phyloP scores from a whole-genome alignment of 2,113 vertebrate species.

The Myrmecobius fasciatus region DNA sequence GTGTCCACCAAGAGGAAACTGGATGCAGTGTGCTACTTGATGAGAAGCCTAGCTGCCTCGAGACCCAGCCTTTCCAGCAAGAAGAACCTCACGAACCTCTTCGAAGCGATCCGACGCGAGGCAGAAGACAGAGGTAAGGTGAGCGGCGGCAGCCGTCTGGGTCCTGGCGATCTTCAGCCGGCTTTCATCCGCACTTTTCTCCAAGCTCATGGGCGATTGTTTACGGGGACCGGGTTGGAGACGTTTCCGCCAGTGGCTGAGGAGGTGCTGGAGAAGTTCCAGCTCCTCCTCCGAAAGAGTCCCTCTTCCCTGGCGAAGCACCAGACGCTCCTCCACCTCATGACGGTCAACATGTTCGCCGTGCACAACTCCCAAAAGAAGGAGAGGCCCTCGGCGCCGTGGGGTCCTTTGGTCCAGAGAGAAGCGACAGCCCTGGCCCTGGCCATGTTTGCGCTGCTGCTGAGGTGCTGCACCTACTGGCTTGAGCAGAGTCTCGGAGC shows the following conservation, averaged over 20 bases:
- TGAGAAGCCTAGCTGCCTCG: background rate
- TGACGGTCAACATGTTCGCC: background rate
- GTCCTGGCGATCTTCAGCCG: background rate
- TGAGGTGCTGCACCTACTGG: background rate
- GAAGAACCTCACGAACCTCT: background rate
- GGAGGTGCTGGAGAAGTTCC: background rate
- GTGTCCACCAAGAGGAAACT: background rate
- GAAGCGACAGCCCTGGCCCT: background rate
- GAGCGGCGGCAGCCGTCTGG: rapidly evolving
- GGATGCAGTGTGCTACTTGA: background rate
- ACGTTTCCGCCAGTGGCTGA: background rate
- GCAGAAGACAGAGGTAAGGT: background rate
- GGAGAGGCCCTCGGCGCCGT: background rate
- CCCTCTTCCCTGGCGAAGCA: background rate
- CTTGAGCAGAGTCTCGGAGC: background rate
- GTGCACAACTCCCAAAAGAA: background rate
- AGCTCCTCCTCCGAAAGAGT: background rate
- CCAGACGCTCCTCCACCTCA: background rate
- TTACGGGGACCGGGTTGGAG: background rate
- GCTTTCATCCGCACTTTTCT: background rate
- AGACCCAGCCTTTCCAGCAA: background rate
- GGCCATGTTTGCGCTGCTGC: background rate
- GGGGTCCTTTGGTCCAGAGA: background rate
- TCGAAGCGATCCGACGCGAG: rapidly evolving
- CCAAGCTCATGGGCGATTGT: background rate